Conservation (phyloP, 1,140 invertebrate genomes). For the Mylabris phalerata region DNA sequence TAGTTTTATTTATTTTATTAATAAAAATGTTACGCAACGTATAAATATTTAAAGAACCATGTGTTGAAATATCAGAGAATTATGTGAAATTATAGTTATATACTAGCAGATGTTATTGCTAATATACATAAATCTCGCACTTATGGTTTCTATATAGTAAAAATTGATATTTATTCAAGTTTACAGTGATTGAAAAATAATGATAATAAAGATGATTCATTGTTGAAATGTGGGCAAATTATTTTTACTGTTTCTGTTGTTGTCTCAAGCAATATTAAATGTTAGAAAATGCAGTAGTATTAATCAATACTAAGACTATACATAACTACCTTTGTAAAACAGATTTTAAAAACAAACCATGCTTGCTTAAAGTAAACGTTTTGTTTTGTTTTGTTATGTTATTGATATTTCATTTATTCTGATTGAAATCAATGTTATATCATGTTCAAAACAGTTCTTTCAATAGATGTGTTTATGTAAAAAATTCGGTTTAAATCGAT, state of each 20-base stretch:
- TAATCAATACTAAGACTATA: conserved; percentile 8
- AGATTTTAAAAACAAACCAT: not conserved
- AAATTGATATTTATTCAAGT: not conserved
- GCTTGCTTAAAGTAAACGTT: conserved; percentile 18
- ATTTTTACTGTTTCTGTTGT: conserved; percentile 4
- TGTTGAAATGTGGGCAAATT: not conserved
- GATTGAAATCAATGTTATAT: conserved; percentile 10
- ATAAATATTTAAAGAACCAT: too few relatives aligned
- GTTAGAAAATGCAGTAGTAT: conserved; percentile 15
- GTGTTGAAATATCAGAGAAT: too few relatives aligned
- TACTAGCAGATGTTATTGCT: conserved; percentile 14
- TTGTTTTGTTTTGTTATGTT: conserved; percentile 8
- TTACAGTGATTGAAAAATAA: not conserved
- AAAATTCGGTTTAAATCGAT: not conserved
- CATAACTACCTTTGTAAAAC: conserved; percentile 13
- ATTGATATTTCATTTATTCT: conserved; percentile 1
- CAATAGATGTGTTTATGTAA: not conserved
- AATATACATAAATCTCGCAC: conserved; percentile 13
- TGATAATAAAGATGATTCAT: not conserved
- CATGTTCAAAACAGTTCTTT: conserved; percentile 15
- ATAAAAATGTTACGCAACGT: too few relatives aligned
- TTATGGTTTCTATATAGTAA: not conserved
- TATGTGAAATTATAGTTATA: not conserved
- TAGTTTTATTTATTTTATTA: too few relatives aligned
- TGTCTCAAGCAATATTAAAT: conserved; percentile 20